These are phyloP conservation scores for Lamprologus sp. DNA, from an alignment of 2,113 vertebrate species.

Conservation along the genomic window DNA sequence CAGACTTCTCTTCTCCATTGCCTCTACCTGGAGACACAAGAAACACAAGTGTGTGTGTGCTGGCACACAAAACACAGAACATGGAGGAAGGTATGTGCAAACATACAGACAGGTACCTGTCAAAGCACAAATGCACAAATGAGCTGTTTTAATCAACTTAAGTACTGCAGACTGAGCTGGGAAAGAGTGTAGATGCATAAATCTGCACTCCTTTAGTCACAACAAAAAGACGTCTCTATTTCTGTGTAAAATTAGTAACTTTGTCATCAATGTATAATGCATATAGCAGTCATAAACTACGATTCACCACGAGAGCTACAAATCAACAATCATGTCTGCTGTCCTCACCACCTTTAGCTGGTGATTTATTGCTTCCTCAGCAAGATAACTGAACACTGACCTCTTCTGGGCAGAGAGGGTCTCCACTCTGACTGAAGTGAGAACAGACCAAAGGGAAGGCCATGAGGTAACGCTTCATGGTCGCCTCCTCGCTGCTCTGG, in stretches of 20 bases:
- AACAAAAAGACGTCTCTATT: background rate
- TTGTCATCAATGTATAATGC: background rate
- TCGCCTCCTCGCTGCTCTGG: conserved; percentile 72
- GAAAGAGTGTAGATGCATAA: background rate
- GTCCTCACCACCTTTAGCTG: background rate
- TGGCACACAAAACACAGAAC: background rate
- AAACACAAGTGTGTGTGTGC: background rate
- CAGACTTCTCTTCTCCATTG: conserved; percentile 72
- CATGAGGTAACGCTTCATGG: conserved; percentile 78
- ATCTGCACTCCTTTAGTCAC: accelerated
- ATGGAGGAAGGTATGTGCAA: background rate
- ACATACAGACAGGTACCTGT: background rate
- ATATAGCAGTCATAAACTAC: background rate
- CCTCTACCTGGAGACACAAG: conserved; percentile 62
- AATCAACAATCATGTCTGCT: background rate
- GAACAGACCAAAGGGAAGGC: conserved; percentile 79
- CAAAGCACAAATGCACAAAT: background rate
- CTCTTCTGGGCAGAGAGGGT: conserved; percentile 90
- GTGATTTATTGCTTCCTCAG: background rate
- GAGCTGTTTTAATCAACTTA: background rate
- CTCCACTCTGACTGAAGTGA: conserved; percentile 74
- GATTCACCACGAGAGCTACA: background rate
- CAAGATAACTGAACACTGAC: conserved; percentile 65
- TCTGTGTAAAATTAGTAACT: background rate
- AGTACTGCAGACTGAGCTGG: background rate